A percentile compares a stretch with the other conserved stretches of the same genome.
Evolutionary conservation across 2,797 vertebrate genomes (phyloP).

Genomic region (Acipenser oxyrinchus): DNA sequence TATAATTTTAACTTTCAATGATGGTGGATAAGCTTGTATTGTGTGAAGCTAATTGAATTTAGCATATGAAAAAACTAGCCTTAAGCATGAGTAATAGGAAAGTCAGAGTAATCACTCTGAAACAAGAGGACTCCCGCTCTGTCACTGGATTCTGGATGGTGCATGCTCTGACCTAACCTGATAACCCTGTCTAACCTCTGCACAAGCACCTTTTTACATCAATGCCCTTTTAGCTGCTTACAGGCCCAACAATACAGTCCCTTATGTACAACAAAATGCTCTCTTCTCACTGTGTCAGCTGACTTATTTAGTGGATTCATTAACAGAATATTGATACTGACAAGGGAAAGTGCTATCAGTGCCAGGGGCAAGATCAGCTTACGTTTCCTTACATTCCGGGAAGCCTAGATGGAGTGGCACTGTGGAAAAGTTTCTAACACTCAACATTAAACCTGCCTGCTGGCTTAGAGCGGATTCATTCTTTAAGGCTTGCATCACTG

Average conservation of each 20-base stretch:
- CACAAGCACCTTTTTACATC: conserved; percentile 43
- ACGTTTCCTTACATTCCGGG: conserved; percentile 23
- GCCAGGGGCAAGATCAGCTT: conserved; percentile 44
- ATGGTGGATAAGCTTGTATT: too few species aligned
- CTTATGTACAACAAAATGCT: conserved; percentile 46
- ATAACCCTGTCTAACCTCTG: conserved; percentile 27
- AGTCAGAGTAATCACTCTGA: too few species aligned
- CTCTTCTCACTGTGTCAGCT: conserved; percentile 41
- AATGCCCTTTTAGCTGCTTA: conserved; percentile 37
- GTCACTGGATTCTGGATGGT: conserved; percentile 15
- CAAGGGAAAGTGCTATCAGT: conserved; percentile 30
- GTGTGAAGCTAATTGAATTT: too few species aligned
- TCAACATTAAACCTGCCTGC: too few species aligned
- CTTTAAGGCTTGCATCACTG: too few species aligned
- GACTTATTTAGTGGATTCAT: conserved; percentile 54
- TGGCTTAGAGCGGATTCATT: too few species aligned
- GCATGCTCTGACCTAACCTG: conserved; percentile 35
- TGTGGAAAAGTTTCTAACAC: too few species aligned
- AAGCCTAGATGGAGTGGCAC: too few species aligned
- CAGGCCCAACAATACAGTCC: conserved; percentile 45
- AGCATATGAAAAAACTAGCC: too few species aligned
- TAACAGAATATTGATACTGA: conserved; percentile 45
- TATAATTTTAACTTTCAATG: too few species aligned
- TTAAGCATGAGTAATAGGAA: too few species aligned
- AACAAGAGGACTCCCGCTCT: not conserved